phyloP scores from a whole-genome alignment of 2,113 vertebrate genomes.

The Regulus satrapa region DNA sequence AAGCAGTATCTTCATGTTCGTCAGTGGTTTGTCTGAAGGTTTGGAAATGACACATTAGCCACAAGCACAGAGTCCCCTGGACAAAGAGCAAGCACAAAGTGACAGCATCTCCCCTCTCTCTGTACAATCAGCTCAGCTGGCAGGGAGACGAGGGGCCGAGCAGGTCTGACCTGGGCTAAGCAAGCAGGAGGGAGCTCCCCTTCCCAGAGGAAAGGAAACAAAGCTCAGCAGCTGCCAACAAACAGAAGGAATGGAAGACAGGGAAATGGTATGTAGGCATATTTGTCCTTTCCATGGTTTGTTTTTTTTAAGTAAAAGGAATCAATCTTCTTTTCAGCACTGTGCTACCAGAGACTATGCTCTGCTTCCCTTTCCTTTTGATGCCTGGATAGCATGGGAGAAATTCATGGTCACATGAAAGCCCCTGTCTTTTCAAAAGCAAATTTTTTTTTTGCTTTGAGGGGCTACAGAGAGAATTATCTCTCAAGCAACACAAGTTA shows the following conservation, averaged over 20 bases:
- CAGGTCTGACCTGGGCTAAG: background rate
- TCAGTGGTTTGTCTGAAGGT: constrained; percentile 84
- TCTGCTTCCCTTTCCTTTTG: background rate
- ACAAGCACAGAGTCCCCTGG: background rate
- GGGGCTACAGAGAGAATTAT: background rate
- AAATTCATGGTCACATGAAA: background rate
- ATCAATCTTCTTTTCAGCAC: background rate
- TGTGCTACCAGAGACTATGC: background rate
- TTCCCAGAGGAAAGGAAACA: background rate
- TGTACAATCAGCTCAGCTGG: background rate
- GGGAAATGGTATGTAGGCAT: background rate
- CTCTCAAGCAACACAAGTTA: background rate
- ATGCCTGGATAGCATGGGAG: background rate
- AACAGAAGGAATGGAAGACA: background rate
- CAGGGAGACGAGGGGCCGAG: background rate
- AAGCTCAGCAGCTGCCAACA: background rate
- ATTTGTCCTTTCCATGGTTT: background rate
- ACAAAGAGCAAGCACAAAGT: background rate
- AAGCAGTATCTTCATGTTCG: constrained; percentile 84
- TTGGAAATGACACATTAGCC: background rate
- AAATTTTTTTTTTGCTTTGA: background rate
- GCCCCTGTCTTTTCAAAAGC: background rate
- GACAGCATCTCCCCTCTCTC: background rate
- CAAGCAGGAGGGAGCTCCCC: background rate
- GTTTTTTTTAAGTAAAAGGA: background rate